Evolutionary conservation across 2,113 vertebrate genomes (phyloP).

Genomic region (Nothobranchius kuhntae): DNA sequence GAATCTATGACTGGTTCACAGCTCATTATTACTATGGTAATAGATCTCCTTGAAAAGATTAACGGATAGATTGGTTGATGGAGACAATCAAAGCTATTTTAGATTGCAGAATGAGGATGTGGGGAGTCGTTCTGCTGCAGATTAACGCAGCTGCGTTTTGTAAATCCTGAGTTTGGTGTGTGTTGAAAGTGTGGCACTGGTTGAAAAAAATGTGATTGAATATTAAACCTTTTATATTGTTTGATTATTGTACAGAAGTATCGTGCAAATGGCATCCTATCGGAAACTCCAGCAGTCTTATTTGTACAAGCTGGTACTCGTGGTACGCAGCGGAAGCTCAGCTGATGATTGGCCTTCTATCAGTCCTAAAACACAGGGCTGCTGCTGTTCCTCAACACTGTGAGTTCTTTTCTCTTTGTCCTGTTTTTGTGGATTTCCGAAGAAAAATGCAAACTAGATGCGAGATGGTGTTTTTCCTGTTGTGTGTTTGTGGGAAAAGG

Average conservation of each 20-base stretch:
- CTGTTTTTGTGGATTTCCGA: neutral
- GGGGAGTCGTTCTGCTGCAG: conserved; percentile 10
- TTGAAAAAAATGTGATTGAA: conserved; percentile 29
- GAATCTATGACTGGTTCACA: conserved; percentile 76
- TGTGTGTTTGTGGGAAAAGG: conserved; percentile 31
- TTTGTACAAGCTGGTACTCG: conserved; percentile 42
- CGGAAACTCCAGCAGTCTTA: conserved; percentile 38
- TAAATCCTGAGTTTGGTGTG: neutral
- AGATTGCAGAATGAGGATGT: conserved; percentile 53
- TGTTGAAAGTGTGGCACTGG: neutral
- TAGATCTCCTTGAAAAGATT: conserved; percentile 79
- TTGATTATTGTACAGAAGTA: neutral
- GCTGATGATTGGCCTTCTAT: conserved; percentile 59
- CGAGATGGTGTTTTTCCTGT: conserved; percentile 42
- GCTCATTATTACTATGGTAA: conserved; percentile 83
- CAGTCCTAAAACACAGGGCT: conserved; percentile 20
- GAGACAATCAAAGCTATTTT: conserved; percentile 75
- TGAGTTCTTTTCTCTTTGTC: neutral
- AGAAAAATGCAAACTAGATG: conserved; percentile 7
- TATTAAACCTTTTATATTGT: neutral
- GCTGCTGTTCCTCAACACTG: neutral
- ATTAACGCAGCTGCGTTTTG: conserved; percentile 34
- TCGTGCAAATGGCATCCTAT: neutral
- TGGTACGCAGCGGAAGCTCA: conserved; percentile 36
- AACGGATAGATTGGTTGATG: conserved; percentile 67